Conservation (phyloP, 1,140 invertebrate species). For the Eufriesea mexicana region DNA sequence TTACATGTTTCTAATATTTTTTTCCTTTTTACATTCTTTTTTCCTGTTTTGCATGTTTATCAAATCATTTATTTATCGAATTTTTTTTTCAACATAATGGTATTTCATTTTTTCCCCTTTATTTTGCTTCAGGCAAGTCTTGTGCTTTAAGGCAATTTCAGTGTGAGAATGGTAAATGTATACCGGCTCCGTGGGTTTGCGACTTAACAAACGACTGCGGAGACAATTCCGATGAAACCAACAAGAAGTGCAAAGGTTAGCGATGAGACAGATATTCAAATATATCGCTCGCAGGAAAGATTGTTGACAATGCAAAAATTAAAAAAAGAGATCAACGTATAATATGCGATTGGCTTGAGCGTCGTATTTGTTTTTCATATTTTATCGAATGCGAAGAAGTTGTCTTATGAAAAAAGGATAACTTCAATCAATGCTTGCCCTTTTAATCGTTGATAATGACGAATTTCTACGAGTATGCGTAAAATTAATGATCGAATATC, state of each 20-base stretch:
- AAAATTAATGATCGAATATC: neutral
- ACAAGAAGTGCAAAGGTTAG: constrained; percentile 87
- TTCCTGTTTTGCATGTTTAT: neutral
- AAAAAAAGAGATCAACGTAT: neutral
- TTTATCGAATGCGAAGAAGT: neutral
- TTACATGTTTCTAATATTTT: constrained; percentile 2
- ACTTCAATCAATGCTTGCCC: neutral
- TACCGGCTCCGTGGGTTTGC: constrained; percentile 91
- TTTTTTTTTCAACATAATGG: neutral
- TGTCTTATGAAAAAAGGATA: neutral
- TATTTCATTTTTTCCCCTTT: constrained; percentile 29
- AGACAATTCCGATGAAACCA: constrained; percentile 90
- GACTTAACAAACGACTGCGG: constrained; percentile 90
- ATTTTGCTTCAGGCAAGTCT: constrained; percentile 72
- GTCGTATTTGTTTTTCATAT: neutral
- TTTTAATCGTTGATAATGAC: neutral
- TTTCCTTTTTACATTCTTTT: neutral
- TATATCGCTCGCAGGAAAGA: neutral
- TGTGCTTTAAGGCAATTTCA: constrained; percentile 89
- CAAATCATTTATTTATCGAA: neutral
- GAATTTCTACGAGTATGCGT: too few relatives aligned
- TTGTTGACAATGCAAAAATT: neutral
- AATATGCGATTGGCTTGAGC: neutral
- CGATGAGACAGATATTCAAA: constrained; percentile 50
- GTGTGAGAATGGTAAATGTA: constrained; percentile 91